Base-by-base conservation (phyloP, 2,888 invertebrate species). In the Griposia aprilina region DNA sequence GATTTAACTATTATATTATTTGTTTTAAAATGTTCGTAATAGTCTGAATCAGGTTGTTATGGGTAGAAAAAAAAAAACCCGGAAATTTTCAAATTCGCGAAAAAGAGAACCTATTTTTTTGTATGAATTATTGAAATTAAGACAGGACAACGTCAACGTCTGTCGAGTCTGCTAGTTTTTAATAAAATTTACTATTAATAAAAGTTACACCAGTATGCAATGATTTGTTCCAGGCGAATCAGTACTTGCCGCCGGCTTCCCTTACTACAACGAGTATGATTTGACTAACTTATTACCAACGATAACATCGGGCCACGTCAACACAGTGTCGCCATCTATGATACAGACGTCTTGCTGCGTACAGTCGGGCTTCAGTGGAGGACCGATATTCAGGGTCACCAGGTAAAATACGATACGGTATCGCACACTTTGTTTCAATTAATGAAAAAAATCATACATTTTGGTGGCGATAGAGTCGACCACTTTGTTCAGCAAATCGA, bases 361-460 rank as follows among this genome's bases (percentile, higher is more conserved):
- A 17, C 97, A 97, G 90, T 97, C 97, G 0, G 97, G 98, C 0
- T 97, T 97, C 85, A 98, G 98, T 82, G 98, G 98, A 5, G 98
- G 97, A 0, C 97, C 97, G 8, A 97, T 98, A 87, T 94, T 97
- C 87, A 94, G 97, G 30, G 89, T 96, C 72, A 90, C 87, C 62
- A 95, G 93, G 79, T 92, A 48, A 15, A 48, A 48, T 48, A 48
- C 15, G 5, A 50, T 48, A 13, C 1, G 13, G 13, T 48, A 13
- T 48, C 48, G 48, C 48, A 15, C 48, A 48, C 48, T 15, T 15
- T 48, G 48, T 15, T 15, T 15, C 15, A 48, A 48, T 41, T 2
- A 41, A 48, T 15, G 13, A 48, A 48, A 48, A 48, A 48, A 15
- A 41, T 7, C 48, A 15, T 15, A 48, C 15, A 48, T 48, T 48